Base-by-base conservation (phyloP, 1,140 invertebrate species). In the Drosophila micromelanica region DNA sequence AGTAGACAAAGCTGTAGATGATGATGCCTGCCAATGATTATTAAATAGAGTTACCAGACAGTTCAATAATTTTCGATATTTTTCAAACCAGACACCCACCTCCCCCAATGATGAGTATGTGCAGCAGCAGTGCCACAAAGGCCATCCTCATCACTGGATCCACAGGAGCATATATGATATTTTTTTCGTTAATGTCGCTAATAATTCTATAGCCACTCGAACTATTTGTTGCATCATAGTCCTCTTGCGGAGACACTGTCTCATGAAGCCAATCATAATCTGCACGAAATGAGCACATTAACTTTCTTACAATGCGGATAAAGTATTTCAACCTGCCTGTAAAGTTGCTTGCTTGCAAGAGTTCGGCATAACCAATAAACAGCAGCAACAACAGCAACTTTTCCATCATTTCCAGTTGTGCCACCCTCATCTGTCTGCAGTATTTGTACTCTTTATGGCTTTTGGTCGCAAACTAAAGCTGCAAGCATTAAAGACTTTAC, bases 1-100 rank as follows among this genome's bases (percentile, higher is more conserved):
- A 76, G 52, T 55, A 71, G 12, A 72, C 63, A 37, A 59, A 35
- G 43, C 74, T 69, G 17, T 86, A 86, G 45, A 86, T 81, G n/a
- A 71, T 51, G 11, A 87, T 51, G 2, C 78, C 81, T 86, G 5
- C 2, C 6, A 55, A 12, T 5, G 55, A n/a, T n/a, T 12, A 45
- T 27, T 27, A 23, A 57, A 40, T 5, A 55, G n/a, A 11, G 55
- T 17, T 32, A 27, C 55, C 42, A 57, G 55, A 45, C 40, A 9
- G 9, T 13, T 8, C 17, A 5, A 15, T n/a, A 6, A 13, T 37
- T 9, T 15, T 1, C 17, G 9, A 15, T n/a, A 6, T 20, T 37
- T 9, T 15, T 1, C 13, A 46, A 35, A 49, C 15, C 0, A 27
- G 6, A 42, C n/a, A 43, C 35, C 63, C 13, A 85, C 80, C 82